Base-by-base conservation (phyloP, 2,113 vertebrate species). In the Hippopotamus amphibius region DNA sequence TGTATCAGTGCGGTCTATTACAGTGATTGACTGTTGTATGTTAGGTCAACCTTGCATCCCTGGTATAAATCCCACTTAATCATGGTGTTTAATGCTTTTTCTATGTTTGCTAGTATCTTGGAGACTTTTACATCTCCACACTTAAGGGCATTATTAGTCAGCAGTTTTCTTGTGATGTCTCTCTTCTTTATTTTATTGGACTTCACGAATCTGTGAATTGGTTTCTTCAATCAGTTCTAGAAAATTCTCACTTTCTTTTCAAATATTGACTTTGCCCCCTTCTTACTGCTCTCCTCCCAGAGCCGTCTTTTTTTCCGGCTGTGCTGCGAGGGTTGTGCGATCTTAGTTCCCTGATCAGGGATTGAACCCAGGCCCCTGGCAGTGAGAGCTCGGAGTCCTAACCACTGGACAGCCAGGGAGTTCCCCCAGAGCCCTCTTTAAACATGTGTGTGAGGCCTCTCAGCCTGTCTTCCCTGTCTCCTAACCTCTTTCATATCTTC, bases 1-100 rank as follows among this genome's bases (percentile, higher is more conserved):
- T 24, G 2, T 33, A 0, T 26, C 26, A 6, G 4, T 28, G 37
- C 2, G 7, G 21, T 8, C 6, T 19, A 4, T 6, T 37, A 3
- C 15, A 4, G 57, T 65, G 41, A 8, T 14, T 41, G 33, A n/a
- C 17, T 53, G 19, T 21, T 13, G 16, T 41, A 1, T 28, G 53
- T 59, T 22, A 72, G 55, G 10, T 30, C 68, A 33, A 11, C 26
- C 53, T 46, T 16, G 53, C 7, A 5, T 33, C 59, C 53, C 53
- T 88, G 85, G 55, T 50, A 10, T 15, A 9, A 46, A 46, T 59
- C 53, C 69, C 53, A 16, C 37, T 10, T 15, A 50, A 24, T 57
- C 15, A 11, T 28, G 66, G 12, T 37, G 37, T 37, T 37, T 37
- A 37, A 37, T 37, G 37, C 37, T 37, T 37, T 37, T 37, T 37